phyloP scores from a whole-genome alignment of 2,797 vertebrate genomes.

The Crocodylus rhombifer region DNA sequence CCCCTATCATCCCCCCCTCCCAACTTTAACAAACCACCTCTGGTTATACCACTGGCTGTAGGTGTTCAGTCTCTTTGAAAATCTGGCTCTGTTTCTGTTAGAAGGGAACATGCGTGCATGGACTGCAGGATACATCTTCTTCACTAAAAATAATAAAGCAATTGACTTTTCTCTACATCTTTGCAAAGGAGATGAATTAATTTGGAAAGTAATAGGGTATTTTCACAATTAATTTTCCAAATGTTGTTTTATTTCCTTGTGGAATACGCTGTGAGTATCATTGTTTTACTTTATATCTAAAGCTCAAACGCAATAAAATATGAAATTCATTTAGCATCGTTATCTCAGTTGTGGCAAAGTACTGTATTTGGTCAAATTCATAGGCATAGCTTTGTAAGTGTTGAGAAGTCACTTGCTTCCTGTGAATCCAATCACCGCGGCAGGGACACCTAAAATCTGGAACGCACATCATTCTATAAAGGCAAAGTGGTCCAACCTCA shows the following conservation, averaged over 20 bases:
- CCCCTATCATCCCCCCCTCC: too few species aligned
- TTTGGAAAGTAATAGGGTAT: background rate
- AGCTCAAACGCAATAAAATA: constrained; percentile 3
- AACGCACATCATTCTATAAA: constrained; percentile 73
- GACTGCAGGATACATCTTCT: background rate
- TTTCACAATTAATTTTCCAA: constrained; percentile 20
- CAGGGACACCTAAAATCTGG: constrained; percentile 70
- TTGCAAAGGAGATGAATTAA: constrained; percentile 27
- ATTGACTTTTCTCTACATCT: background rate
- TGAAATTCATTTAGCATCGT: constrained; percentile 67
- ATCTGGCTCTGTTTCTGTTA: background rate
- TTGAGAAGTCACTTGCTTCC: constrained; percentile 72
- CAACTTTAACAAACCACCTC: too few species aligned
- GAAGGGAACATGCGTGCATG: background rate
- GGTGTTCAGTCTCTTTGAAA: background rate
- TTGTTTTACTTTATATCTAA: background rate
- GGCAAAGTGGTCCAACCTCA: constrained; percentile 46
- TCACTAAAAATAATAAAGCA: background rate
- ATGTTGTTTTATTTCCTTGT: background rate
- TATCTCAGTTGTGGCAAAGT: constrained; percentile 72
- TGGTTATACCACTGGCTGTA: background rate
- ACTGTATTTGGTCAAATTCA: constrained; percentile 69
- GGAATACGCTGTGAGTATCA: background rate
- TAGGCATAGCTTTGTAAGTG: constrained; percentile 69
- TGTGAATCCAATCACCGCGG: constrained; percentile 72